Conservation (phyloP, 2,113 vertebrate genomes). For the Platysteira castanea region DNA sequence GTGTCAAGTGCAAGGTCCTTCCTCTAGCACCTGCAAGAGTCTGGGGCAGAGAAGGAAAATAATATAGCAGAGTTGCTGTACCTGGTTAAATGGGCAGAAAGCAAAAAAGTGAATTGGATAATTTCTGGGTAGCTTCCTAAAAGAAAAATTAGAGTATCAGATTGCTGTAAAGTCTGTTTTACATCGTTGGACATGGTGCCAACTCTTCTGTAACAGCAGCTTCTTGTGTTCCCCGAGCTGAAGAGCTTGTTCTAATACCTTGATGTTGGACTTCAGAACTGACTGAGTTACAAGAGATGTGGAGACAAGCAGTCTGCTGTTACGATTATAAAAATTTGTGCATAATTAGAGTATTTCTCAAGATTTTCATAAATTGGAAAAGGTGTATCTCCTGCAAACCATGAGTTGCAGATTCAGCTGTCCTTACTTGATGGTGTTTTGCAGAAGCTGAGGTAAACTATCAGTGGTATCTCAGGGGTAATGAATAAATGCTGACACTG, state of each 20-base stretch:
- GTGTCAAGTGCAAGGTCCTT: not conserved
- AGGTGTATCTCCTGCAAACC: not conserved
- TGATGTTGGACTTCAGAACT: not conserved
- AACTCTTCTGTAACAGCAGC: not conserved
- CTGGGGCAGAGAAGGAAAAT: not conserved
- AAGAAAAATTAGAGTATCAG: not conserved
- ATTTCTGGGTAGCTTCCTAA: not conserved
- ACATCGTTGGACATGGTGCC: not conserved
- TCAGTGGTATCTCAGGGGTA: not conserved
- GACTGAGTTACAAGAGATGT: not conserved
- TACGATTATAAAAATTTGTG: not conserved
- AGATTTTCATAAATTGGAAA: not conserved
- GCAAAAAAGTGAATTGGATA: not conserved
- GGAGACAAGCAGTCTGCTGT: not conserved
- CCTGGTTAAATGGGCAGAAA: not conserved
- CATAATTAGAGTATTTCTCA: not conserved
- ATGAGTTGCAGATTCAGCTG: fast-evolving
- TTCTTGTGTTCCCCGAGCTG: not conserved
- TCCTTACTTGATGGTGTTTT: not conserved
- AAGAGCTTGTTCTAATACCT: not conserved
- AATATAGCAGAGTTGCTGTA: not conserved
- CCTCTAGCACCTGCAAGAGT: not conserved
- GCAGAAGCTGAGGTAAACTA: not conserved
- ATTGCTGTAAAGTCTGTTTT: not conserved
- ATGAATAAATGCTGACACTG: not conserved